These are phyloP conservation scores for Atherinosoma microstoma DNA, from an alignment of 2,797 vertebrate species.

Conservation along the genomic window DNA sequence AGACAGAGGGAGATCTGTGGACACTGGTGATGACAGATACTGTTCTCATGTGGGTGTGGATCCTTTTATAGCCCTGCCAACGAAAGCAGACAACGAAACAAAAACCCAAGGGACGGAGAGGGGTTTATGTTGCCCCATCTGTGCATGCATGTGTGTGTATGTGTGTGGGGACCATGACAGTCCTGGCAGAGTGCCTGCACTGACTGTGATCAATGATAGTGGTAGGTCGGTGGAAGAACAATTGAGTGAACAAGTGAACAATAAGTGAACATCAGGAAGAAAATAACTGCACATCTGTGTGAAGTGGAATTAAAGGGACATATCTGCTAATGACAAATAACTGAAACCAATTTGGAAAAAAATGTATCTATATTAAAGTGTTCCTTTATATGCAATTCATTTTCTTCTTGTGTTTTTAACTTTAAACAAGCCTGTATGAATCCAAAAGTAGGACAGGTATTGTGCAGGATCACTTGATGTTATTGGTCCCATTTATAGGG, in stretches of 20 bases:
- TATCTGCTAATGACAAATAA: conserved; percentile 22
- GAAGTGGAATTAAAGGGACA: background rate
- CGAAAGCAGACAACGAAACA: conserved; percentile 74
- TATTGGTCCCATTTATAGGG: conserved; percentile 67
- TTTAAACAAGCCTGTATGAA: conserved; percentile 30
- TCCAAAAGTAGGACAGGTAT: conserved; percentile 71
- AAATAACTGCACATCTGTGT: conserved; percentile 28
- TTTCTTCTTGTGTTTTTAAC: conserved; percentile 19
- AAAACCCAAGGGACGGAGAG: conserved; percentile 65
- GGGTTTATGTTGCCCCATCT: conserved; percentile 66
- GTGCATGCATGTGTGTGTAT: conserved; percentile 32
- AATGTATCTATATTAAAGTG: conserved; percentile 7
- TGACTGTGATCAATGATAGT: conserved; percentile 55
- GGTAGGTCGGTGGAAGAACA: conserved; percentile 28
- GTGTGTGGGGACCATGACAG: conserved; percentile 53
- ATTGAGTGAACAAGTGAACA: conserved; percentile 42
- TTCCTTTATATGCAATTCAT: conserved; percentile 9
- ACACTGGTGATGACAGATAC: conserved; percentile 74
- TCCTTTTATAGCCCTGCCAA: conserved; percentile 77
- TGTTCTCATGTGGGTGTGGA: conserved; percentile 75
- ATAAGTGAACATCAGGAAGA: conserved; percentile 39
- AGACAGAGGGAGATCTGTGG: conserved; percentile 59
- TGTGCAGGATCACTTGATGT: conserved; percentile 56
- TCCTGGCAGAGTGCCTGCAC: conserved; percentile 59
- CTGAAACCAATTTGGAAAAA: conserved; percentile 1